These are phyloP conservation scores for Rallus crepitans DNA, from an alignment of 2,797 vertebrate genomes.

Conservation along the genomic window DNA sequence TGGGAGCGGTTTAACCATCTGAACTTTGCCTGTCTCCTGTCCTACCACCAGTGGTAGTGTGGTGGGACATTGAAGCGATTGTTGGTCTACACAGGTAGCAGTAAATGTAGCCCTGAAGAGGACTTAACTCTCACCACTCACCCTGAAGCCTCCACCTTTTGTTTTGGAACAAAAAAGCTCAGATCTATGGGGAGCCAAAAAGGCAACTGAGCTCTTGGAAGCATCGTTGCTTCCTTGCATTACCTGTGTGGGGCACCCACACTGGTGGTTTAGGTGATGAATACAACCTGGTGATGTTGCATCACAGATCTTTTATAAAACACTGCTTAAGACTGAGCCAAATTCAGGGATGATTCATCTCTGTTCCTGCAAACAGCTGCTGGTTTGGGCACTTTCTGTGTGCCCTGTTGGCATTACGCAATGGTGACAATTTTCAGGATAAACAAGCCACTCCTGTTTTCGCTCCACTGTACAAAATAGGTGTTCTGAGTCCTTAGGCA, in stretches of 20 bases:
- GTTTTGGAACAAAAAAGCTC: background rate
- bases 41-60: background rate
- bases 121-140: background rate
- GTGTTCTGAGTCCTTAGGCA: background rate
- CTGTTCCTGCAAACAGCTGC: conserved; percentile 36
- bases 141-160: background rate
- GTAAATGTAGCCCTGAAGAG: background rate
- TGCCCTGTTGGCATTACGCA: background rate
- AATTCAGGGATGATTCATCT: conserved; percentile 30
- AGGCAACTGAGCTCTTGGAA: background rate
- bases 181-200: background rate
- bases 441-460: conserved; percentile 52
- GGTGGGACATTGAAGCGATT: background rate
- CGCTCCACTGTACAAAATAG: background rate
- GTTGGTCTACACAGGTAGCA: background rate
- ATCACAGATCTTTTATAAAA: conserved; percentile 27
- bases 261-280: background rate
- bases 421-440: background rate
- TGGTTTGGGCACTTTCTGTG: conserved; percentile 36
- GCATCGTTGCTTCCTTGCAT: accelerated
- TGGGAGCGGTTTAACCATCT: background rate
- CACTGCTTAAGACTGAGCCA: background rate
- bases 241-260: background rate
- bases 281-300: background rate
- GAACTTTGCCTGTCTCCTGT: background rate